A percentile compares a stretch with the other conserved stretches of the same genome.
Evolutionary conservation across 2,113 vertebrate species (phyloP).

Genomic region (Cacatua alba): DNA sequence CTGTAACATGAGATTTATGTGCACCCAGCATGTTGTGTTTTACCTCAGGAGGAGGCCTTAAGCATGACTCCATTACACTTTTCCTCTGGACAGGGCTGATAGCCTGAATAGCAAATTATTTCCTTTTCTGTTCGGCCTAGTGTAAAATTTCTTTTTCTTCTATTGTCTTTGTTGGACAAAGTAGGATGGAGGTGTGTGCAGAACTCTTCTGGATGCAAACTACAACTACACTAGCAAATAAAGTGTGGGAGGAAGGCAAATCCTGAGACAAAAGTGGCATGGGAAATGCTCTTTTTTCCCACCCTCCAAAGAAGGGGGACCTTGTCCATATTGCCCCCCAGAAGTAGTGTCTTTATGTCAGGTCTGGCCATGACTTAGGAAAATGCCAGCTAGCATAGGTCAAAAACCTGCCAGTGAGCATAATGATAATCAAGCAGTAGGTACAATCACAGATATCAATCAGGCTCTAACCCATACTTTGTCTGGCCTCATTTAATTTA

Average conservation of each 20-base stretch:
- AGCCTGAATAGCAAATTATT: not conserved
- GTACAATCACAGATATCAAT: not conserved
- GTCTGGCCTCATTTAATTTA: not conserved
- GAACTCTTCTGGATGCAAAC: not conserved
- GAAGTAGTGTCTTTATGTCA: not conserved
- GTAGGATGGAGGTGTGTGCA: not conserved
- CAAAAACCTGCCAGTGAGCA: not conserved
- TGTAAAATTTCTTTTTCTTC: not conserved
- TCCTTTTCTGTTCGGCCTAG: not conserved
- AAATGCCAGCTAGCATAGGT: not conserved
- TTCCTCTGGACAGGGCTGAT: not conserved
- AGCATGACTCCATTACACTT: not conserved
- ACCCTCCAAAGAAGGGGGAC: not conserved
- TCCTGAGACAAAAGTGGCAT: not conserved
- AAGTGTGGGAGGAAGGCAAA: accelerated
- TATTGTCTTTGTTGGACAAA: not conserved
- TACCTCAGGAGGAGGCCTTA: not conserved
- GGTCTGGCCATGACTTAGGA: not conserved
- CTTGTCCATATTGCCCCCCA: not conserved
- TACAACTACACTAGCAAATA: not conserved
- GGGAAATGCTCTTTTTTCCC: not conserved
- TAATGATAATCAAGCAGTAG: not conserved
- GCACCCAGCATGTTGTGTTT: not conserved
- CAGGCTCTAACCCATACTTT: not conserved
- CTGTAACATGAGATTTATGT: not conserved